Base-by-base conservation (phyloP, 1,140 invertebrate genomes). In the Drosophila orena region DNA sequence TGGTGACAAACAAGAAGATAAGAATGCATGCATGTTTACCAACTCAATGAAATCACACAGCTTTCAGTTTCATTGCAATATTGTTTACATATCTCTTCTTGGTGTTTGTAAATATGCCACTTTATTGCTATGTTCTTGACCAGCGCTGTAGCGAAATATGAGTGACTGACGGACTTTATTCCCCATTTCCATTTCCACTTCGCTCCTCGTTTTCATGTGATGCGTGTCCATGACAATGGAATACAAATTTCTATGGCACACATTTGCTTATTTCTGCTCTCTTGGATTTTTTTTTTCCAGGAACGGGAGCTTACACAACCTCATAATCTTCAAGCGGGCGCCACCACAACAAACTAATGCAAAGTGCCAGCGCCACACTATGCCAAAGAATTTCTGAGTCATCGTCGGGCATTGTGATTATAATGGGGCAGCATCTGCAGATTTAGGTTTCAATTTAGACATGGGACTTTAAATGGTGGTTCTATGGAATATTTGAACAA, bases 151-250 rank as follows among this genome's bases (percentile, higher is more conserved):
- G 20, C 15, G 72, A 81, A 24, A 79, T 57, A 68, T 77, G 78
- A 75, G 34, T 57, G 42, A 62, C 49, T 66, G 79, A 56, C 61
- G 76, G 73, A 59, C 38, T 61, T 49, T 52, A 66, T 64, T 58
- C 40, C 40, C 40, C 56, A 64, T 64, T 64, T 64, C 57, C 56
- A 46, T 27, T 40, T 64, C 57, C 56, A 46, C 20, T 40, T 30
- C 35, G 43, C 58, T 68, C 50, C 61, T 43, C 60, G 68, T 54
- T 55, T 70, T 46, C 44, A 68, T 68, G 53, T 66, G 60, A 60
- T 75, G 78, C 78, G 83, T 88, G 83, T 66, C 69, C 59, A 68
- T 69, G 79, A 86, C 81, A 86, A 86, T 88, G 74, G 60, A 60
- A 69, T 47, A 47, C 62, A 66, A 79, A 78, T 78, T 81, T 86